Conservation (phyloP, 1,140 invertebrate genomes). For the Zaprionus lachaisei region DNA sequence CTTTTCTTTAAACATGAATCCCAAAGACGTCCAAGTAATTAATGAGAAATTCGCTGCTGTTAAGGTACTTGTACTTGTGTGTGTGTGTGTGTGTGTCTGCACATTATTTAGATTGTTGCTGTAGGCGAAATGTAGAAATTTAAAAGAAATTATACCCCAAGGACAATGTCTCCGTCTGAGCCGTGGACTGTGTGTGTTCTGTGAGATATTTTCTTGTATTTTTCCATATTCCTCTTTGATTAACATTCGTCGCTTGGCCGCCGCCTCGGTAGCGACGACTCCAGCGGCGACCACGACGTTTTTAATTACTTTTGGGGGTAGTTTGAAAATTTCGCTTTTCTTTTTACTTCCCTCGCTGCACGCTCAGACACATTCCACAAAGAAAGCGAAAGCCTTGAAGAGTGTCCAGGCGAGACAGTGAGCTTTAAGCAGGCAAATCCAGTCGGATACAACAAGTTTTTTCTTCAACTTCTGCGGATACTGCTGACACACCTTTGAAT, state of each 20-base stretch:
- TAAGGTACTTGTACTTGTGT: background rate
- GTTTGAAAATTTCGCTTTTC: constrained; percentile 57
- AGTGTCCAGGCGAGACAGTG: constrained; percentile 5
- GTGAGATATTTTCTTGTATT: constrained; percentile 51
- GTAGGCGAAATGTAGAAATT: constrained; percentile 62
- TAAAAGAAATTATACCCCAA: constrained; percentile 81
- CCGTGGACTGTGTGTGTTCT: background rate
- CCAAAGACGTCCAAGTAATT: constrained; percentile 21
- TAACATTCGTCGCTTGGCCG: constrained; percentile 62
- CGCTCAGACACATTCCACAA: constrained; percentile 19
- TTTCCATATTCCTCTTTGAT: constrained; percentile 74
- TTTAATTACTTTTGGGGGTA: constrained; percentile 82
- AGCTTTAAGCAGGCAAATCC: constrained; percentile 48
- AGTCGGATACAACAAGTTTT: background rate
- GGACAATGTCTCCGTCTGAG: constrained; percentile 59
- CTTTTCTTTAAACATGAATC: constrained; percentile 1
- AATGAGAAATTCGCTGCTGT: constrained; percentile 28
- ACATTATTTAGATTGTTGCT: constrained; percentile 21
- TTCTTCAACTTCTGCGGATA: background rate
- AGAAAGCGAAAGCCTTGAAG: constrained; percentile 33
- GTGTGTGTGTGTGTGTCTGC: constrained; percentile 3
- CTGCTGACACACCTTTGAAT: background rate
- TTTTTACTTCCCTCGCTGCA: constrained; percentile 12
- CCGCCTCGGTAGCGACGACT: constrained; percentile 35
- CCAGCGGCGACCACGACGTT: constrained; percentile 55